Evolutionary conservation across 2,797 vertebrate species (phyloP), one percentile per base, ranked within the genome.

Genomic region (Intellagama lesueurii): DNA sequence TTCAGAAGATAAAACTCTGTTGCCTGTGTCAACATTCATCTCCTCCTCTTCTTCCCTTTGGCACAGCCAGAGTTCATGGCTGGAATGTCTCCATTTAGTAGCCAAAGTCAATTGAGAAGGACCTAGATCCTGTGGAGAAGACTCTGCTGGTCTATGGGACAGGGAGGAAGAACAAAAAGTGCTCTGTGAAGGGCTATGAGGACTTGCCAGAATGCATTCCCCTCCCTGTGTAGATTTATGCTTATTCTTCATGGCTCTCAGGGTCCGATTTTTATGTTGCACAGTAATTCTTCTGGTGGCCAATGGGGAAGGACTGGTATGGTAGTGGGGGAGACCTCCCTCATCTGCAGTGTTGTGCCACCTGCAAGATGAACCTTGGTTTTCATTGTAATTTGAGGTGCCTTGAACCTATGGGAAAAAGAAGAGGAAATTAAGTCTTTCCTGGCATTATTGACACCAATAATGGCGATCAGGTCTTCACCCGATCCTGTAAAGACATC

Each of bases 11-110:
- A 75, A n/a, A 89, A 94, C 92, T 0, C 97, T 88, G 0, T 95
- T 94, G 26, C 99, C 99, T 0, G 98, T 99, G 96, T 99, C 99
- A 2, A 98, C 98, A 0, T 99, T 95, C 0, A 97, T 99, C 95
- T 99, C 98, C 0, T 96, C 87, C 17, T 96, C 97, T 28, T 96
- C 91, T 26, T 96, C 97, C 35, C 96, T 91, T 17, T 52, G 70
- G 2, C 5, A 28, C 0, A 81, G 19, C 3, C 4, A 28, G 30
- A 87, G 90, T 17, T 94, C 90, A 16, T 12, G 14, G 49, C 94
- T 64, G 78, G 95, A 64, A 90, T 89, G 75, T 69, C 35, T 93
- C 26, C 76, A 91, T 77, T 66, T 92, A 77, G 47, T 47, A 86
- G 73, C 91, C 2, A 0, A 90, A 92, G 44, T 91, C 0, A 68